Percentiles rank a stretch among this genome's conserved stretches.
Conservation (phyloP, 2,888 invertebrate species). For the Liposcelis brunnea region DNA sequence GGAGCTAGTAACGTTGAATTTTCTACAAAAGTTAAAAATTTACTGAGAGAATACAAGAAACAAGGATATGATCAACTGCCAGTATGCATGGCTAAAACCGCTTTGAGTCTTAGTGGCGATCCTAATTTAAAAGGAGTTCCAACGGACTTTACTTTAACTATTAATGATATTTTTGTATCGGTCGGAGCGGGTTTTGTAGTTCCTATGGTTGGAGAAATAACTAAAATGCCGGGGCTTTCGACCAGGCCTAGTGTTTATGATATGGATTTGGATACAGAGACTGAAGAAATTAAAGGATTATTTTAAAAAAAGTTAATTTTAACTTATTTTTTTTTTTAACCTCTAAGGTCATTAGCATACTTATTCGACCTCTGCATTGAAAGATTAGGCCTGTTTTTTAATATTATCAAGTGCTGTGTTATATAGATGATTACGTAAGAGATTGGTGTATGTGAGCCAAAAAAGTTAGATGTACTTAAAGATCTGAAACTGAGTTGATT, state of each 20-base stretch:
- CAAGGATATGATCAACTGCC: slow-evolving; percentile 71
- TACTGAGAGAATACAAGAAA: slow-evolving; percentile 49
- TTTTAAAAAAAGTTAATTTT: slow-evolving; percentile 62
- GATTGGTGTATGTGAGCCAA: too few relatives aligned
- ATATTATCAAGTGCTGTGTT: too few relatives aligned
- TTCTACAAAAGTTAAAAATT: slow-evolving; percentile 48
- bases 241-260: slow-evolving; percentile 94
- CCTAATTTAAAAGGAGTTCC: slow-evolving; percentile 85
- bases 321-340: neutral
- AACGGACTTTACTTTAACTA: slow-evolving; percentile 66
- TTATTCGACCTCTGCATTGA: too few relatives aligned
- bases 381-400: too few relatives aligned
- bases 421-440: too few relatives aligned
- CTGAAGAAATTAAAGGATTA: slow-evolving; percentile 84
- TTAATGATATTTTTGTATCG: slow-evolving; percentile 75
- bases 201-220: slow-evolving; percentile 82
- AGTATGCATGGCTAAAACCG: slow-evolving; percentile 97
- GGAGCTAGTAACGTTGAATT: slow-evolving; percentile 80
- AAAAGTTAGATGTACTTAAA: too few relatives aligned
- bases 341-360: too few relatives aligned
- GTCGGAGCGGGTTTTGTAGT: slow-evolving; percentile 94
- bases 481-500: too few relatives aligned
- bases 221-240: slow-evolving; percentile 90
- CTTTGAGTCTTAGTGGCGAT: slow-evolving; percentile 82
- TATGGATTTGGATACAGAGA: slow-evolving; percentile 75